These are phyloP conservation scores for Todus mexicanus DNA, from an alignment of 2,797 vertebrate genomes.

Conservation along the genomic window DNA sequence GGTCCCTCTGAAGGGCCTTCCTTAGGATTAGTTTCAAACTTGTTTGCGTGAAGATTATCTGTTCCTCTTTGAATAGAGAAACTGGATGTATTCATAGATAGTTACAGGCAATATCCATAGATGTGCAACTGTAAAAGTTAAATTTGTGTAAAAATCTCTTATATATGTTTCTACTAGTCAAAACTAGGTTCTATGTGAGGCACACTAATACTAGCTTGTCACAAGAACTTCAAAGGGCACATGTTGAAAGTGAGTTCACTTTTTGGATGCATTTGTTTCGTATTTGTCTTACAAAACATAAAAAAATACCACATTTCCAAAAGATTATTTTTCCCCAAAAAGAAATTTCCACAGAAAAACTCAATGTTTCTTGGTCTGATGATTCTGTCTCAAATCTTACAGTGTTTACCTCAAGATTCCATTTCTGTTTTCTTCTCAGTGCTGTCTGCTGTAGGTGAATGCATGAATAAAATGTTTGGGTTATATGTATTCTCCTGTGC, in stretches of 20 bases:
- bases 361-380: neutral
- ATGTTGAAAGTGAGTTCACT: neutral
- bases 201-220: neutral
- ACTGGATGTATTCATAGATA: neutral
- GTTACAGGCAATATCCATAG: neutral
- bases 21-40: slow-evolving; percentile 36
- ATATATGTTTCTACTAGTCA: neutral
- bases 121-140: neutral
- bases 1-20: too few relatives aligned
- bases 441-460: neutral
- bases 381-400: neutral
- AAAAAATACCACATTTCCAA: neutral
- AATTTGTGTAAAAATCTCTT: neutral
- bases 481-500: neutral
- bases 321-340: accelerated
- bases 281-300: neutral
- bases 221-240: neutral
- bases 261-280: neutral
- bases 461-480: neutral
- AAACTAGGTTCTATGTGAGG: neutral
- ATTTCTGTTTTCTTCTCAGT: neutral
- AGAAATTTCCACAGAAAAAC: neutral
- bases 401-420: neutral
- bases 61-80: slow-evolving; percentile 29
- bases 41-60: neutral